Evolutionary conservation across 2,888 invertebrate species (phyloP).

Genomic region (Iphiclides podalirius): DNA sequence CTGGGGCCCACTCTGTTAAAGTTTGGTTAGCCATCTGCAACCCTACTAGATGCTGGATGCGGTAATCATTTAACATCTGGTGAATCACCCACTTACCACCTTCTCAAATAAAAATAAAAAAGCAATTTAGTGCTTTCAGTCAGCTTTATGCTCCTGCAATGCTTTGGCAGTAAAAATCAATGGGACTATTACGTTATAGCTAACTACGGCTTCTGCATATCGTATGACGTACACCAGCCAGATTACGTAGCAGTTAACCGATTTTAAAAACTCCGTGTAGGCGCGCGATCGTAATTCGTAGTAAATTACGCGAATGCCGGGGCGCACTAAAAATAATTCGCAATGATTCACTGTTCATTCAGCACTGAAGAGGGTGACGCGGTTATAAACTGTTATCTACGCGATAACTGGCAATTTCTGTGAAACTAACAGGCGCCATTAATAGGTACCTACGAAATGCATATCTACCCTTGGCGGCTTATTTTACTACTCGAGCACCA

Average conservation of each 20-base stretch:
- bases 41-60: no score
- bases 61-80: neutral
- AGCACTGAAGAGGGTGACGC: slow-evolving; percentile 53
- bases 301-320: slow-evolving; percentile 59
- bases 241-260: slow-evolving; percentile 28
- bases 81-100: neutral
- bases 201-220: no score
- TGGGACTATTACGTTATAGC: no score
- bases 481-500: no score
- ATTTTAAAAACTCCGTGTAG: slow-evolving; percentile 41
- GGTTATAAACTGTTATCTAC: slow-evolving; percentile 45
- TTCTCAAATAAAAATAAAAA: neutral
- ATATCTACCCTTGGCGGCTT: no score
- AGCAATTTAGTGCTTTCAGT: no score
- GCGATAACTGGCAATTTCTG: slow-evolving; percentile 44
- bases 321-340: slow-evolving; percentile 59
- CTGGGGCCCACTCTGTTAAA: no score
- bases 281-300: slow-evolving; percentile 58
- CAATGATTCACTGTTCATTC: slow-evolving; percentile 67
- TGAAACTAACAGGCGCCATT: slow-evolving; percentile 38
- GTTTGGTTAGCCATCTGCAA: no score
- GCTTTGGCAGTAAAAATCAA: no score
- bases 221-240: slow-evolving; percentile 12
- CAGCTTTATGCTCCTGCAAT: no score
- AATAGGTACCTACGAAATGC: neutral